phyloP scores from a whole-genome alignment of 37 sponge, comb jelly and placozoan genomes.

The Theonella swinhoei region DNA sequence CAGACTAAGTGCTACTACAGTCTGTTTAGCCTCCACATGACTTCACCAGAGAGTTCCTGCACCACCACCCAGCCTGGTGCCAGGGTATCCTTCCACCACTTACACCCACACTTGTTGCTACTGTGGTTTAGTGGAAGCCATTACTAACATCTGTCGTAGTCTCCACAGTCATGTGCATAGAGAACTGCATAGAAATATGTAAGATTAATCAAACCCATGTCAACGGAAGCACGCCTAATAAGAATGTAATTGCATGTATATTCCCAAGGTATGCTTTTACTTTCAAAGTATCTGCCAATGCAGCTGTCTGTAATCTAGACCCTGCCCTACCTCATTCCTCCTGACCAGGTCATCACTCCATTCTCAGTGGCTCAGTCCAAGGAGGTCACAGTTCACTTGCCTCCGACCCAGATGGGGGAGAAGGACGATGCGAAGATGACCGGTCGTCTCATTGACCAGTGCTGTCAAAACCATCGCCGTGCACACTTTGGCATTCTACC shows the following conservation, averaged over 20 bases:
- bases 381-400: slow-evolving; percentile 32
- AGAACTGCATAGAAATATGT: not conserved
- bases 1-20: too few relatives aligned
- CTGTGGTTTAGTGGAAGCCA: not conserved
- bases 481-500: slow-evolving; percentile 46
- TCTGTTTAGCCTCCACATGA: not conserved
- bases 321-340: not conserved
- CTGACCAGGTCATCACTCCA: slow-evolving; percentile 40
- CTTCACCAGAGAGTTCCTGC: not conserved
- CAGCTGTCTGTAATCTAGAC: too few relatives aligned
- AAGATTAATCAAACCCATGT: too few relatives aligned
- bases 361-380: slow-evolving; percentile 66
- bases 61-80: too few relatives aligned
- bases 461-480: slow-evolving; percentile 61
- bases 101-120: too few relatives aligned
- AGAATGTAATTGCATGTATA: too few relatives aligned
- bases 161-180: not conserved
- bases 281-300: not conserved
- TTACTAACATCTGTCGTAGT: not conserved
- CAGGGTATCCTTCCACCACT: not conserved
- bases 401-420: slow-evolving; percentile 6
- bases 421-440: slow-evolving; percentile 31
- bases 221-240: too few relatives aligned
- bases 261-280: too few relatives aligned
- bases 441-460: slow-evolving; percentile 46